Percentiles rank a stretch among this genome's conserved stretches.
Evolutionary conservation across 2,797 vertebrate species (phyloP).

Genomic region (Leptodactylus fallax): DNA sequence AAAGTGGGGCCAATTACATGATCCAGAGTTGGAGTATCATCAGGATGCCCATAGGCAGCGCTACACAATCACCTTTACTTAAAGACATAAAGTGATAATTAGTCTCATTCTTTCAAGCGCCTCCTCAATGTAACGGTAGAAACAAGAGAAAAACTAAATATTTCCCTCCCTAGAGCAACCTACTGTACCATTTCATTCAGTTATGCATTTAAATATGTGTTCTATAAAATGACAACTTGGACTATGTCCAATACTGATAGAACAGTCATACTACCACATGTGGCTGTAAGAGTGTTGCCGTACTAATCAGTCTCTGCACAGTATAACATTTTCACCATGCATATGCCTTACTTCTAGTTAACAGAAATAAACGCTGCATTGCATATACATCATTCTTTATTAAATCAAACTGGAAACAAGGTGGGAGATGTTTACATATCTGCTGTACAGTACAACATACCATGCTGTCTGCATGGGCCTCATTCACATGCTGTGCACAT

Average conservation of each 20-base stretch:
- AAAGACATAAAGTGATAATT: too few relatives aligned
- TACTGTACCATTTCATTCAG: too few relatives aligned
- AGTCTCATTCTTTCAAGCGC: too few relatives aligned
- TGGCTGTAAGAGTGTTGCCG: neutral
- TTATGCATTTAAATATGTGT: neutral
- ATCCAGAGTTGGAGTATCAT: too few relatives aligned
- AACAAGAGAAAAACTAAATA: too few relatives aligned
- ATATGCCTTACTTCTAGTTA: neutral
- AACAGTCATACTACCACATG: neutral
- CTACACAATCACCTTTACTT: too few relatives aligned
- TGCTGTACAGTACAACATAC: neutral
- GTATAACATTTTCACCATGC: neutral
- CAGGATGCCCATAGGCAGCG: too few relatives aligned
- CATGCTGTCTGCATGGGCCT: neutral
- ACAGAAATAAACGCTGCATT: neutral
- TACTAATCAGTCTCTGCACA: neutral
- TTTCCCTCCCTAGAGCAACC: too few relatives aligned
- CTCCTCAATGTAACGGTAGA: too few relatives aligned
- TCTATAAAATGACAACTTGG: neutral
- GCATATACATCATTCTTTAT: neutral
- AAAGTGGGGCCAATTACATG: too few relatives aligned
- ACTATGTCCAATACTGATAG: neutral
- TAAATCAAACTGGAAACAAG: neutral
- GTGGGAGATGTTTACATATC: neutral
- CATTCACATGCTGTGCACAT: neutral